Evolutionary conservation across 2,113 vertebrate genomes (phyloP), one percentile per base, ranked within the genome.

Genomic region (Gymnorhina tibicen): DNA sequence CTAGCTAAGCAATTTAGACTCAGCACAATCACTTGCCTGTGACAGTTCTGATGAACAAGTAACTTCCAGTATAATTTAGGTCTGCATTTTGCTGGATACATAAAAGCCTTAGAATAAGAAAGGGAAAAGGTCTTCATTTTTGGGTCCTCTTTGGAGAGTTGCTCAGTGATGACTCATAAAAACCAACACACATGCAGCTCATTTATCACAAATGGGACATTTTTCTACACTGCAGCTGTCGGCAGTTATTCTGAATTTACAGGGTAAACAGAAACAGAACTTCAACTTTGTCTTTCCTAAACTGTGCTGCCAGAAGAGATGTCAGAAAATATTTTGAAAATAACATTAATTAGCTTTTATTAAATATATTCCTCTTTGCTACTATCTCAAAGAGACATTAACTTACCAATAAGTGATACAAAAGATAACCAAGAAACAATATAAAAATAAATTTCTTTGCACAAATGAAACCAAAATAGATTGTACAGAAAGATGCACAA

Each of bases 251-350:
- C 85, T 84, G 76, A 88, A 75, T 84, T 92, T 81, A 89, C 15
- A 1, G 76, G 15, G 42, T 80, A 94, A 96, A 77, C 3, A 24
- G 88, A 84, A 88, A 56, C 63, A 93, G 63, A 90, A 64, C 79
- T 94, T 91, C 87, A 95, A 93, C 95, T 96, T 89, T 96, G 93
- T 50, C 76, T 90, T 81, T 49, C 91, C 76, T 94, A 87, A 91
- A 79, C 32, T 68, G 16, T 41, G 41, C 77, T 94, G 94, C 92
- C 86, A 93, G 50, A 92, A 68, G 52, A 81, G 22, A 72, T 59
- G 53, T 77, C 56, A 93, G 22, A 63, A 53, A 69, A 66, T 41
- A 50, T 16, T 94, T 58, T 55, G 46, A 93, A 92, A 75, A 78
- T n/a, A 95, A 70, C 39, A 79, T 89, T 91, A 74, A 85, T 44